phyloP scores from a whole-genome alignment of 2,797 vertebrate species.

The Balearica regulorum region DNA sequence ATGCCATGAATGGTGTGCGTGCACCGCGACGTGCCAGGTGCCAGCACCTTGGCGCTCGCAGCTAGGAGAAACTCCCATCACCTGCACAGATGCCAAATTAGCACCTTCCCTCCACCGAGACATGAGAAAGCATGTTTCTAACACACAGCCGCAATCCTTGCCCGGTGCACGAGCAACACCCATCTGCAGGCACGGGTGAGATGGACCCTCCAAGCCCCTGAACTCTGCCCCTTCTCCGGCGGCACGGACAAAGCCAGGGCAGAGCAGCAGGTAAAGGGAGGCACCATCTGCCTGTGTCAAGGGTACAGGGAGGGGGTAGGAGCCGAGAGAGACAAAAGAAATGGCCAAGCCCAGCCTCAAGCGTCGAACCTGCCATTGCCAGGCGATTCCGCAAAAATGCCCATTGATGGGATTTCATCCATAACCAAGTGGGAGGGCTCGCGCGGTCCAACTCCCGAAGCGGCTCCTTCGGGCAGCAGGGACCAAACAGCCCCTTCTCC shows the following conservation, averaged over 20 bases:
- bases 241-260: not conserved
- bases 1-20: fast-evolving
- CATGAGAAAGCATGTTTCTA: not conserved
- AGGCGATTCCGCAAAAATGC: not conserved
- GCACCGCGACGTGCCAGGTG: fast-evolving
- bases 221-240: not conserved
- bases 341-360: not conserved
- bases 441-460: not conserved
- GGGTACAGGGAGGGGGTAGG: not conserved
- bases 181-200: not conserved
- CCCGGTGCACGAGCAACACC: fast-evolving
- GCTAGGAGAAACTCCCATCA: not conserved
- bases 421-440: not conserved
- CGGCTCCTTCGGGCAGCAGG: not conserved
- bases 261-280: not conserved
- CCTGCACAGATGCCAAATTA: not conserved
- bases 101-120: not conserved
- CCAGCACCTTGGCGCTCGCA: not conserved
- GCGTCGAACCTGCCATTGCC: not conserved
- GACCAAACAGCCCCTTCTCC: not conserved
- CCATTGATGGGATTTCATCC: slow-evolving; percentile 45
- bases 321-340: slow-evolving; percentile 30
- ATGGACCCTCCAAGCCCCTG: not conserved
- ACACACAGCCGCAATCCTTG: not conserved
- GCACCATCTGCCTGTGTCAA: fast-evolving